Evolutionary conservation across 2,113 vertebrate genomes (phyloP).

Genomic region (Ptychochromis oligacanthus): DNA sequence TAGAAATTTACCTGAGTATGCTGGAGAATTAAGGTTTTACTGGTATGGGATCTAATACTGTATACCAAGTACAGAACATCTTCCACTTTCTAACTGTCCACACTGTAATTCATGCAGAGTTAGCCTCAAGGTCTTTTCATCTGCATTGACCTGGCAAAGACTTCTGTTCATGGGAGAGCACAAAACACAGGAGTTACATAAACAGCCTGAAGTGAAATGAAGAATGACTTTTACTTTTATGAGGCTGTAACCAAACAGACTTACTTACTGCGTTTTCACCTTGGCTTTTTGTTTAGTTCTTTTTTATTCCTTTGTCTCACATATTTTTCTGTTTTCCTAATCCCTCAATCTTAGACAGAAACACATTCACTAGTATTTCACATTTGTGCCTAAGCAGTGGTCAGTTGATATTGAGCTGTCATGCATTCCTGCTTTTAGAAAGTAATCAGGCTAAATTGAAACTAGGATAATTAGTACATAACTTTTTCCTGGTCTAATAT

Average conservation of each 20-base stretch:
- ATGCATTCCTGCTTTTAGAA: conserved; percentile 38
- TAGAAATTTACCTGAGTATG: background rate
- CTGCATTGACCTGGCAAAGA: background rate
- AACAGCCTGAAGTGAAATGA: conserved; percentile 9
- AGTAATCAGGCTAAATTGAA: conserved; percentile 41
- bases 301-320: too few species aligned
- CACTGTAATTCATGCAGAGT: background rate
- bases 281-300: background rate
- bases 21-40: background rate
- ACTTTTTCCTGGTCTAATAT: conserved; percentile 13
- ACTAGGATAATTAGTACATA: conserved; percentile 35
- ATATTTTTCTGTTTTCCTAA: background rate
- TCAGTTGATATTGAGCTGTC: conserved; percentile 37
- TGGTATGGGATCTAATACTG: background rate
- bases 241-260: background rate
- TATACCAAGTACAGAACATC: background rate
- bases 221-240: background rate
- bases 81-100: background rate
- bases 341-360: background rate
- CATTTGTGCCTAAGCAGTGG: background rate
- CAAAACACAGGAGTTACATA: background rate
- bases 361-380: background rate
- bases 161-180: background rate
- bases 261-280: background rate
- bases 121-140: conserved; percentile 6